Evolutionary conservation across 1,140 invertebrate species (phyloP).

Genomic region (Colletes gigas): DNA sequence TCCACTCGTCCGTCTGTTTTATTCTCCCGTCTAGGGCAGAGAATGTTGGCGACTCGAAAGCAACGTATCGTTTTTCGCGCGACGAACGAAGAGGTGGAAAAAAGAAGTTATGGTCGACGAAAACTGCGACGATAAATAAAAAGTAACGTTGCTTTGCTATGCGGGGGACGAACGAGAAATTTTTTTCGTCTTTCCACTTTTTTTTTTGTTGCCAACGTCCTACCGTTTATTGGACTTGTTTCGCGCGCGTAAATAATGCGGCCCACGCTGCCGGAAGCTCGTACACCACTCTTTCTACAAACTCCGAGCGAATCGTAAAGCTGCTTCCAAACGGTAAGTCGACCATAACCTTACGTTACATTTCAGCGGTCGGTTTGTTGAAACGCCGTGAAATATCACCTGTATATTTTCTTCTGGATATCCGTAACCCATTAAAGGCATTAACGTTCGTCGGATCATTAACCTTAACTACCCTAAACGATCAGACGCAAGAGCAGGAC

Average conservation of each 20-base stretch:
- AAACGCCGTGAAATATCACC: slow-evolving; percentile 39
- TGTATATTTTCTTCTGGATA: neutral
- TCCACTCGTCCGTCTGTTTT: neutral
- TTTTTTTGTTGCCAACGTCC: slow-evolving; percentile 54
- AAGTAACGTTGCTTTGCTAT: slow-evolving; percentile 58
- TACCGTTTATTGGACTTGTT: slow-evolving; percentile 69
- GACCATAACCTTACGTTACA: slow-evolving; percentile 56
- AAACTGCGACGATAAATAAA: slow-evolving; percentile 70
- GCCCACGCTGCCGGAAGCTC: slow-evolving; percentile 61
- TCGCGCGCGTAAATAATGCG: slow-evolving; percentile 68
- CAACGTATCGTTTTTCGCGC: neutral
- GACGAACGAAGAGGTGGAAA: neutral
- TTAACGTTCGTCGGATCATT: neutral
- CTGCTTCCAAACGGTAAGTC: slow-evolving; percentile 57
- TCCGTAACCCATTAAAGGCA: neutral
- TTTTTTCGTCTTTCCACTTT: slow-evolving; percentile 50
- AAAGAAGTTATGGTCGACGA: slow-evolving; percentile 46
- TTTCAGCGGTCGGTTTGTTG: slow-evolving; percentile 50
- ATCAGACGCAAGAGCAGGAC: neutral
- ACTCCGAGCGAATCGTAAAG: slow-evolving; percentile 63
- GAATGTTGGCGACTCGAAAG: neutral
- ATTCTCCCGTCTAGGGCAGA: neutral
- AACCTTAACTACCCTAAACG: too few relatives aligned
- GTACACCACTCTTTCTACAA: slow-evolving; percentile 61
- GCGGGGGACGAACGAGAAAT: slow-evolving; percentile 46